These are phyloP conservation scores for Sebastes schlegelii DNA, from an alignment of 2,113 vertebrate genomes.

Conservation along the genomic window DNA sequence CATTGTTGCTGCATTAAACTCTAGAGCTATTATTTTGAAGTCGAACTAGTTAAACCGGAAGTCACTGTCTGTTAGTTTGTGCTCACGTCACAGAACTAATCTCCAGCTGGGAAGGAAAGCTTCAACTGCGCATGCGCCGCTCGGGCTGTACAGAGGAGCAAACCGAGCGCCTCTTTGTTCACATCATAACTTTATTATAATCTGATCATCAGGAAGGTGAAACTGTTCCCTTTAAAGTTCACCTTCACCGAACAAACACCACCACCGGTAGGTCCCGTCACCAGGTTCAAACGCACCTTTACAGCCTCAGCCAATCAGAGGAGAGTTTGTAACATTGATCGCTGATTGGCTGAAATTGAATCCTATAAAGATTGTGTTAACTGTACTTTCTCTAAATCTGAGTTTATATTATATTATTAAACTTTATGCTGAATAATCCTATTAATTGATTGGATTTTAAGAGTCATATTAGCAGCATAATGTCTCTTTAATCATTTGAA, in stretches of 20 bases:
- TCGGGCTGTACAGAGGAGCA: background rate
- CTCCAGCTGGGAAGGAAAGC: background rate
- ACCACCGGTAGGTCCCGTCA: background rate
- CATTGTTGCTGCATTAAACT: background rate
- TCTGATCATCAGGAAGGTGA: background rate
- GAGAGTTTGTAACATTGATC: background rate
- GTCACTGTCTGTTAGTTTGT: background rate
- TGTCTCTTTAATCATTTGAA: background rate
- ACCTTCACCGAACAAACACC: background rate
- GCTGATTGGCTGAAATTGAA: constrained; percentile 16
- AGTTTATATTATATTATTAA: background rate
- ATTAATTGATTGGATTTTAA: too few relatives aligned
- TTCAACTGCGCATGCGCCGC: background rate
- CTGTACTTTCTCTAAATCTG: background rate
- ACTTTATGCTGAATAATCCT: background rate
- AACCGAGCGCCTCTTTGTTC: background rate
- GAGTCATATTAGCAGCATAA: too few relatives aligned
- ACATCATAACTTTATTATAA: background rate
- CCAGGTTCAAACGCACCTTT: background rate
- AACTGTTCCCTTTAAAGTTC: background rate
- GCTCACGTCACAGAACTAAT: constrained; percentile 31
- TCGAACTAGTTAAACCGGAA: constrained; percentile 5
- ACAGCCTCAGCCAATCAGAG: background rate
- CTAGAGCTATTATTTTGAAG: constrained; percentile 53
- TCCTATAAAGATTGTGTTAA: background rate